Evolutionary conservation across 1,140 invertebrate genomes (phyloP), one percentile per base, ranked within the genome.

Genomic region (Proales similis): DNA sequence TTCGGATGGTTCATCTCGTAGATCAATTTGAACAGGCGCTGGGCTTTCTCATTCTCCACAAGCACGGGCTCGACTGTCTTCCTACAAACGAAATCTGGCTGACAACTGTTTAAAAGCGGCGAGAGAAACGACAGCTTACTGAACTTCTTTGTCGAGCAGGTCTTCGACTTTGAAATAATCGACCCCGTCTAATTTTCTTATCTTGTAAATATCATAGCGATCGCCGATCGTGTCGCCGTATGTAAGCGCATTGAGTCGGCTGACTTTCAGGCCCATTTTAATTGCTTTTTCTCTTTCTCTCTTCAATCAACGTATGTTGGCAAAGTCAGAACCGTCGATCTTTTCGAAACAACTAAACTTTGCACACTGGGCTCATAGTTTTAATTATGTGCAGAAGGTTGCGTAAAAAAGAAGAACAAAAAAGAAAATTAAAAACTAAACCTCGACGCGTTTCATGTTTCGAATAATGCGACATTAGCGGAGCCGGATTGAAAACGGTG

Each of bases 191-290:
- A 57, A 17, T 4, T 39, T 22, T 42, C 45, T 57, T 7, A 57
- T 57, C 45, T 57, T 57, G 27, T 57, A 57, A 26, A 57, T 57
- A 42, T 57, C 51, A 57, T 57, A 57, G 11, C 51, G 6, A 14
- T 7, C 22, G 22, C 45, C 51, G 32, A 57, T 36, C 27, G 36
- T 30, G 22, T 57, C 51, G 20, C 51, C 51, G 11, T 30, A 36
- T 29, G 45, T 57, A 3, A 57, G 20, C 17, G 24, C 27, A 57
- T 39, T 57, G 29, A 39, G 19, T n/a, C 30, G 27, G 17, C 51
- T 57, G 39, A 42, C 45, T 42, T 57, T 36, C 30, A 57, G n/a
- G 9, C 51, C 51, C 51, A 57, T 57, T 4, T 22, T 57, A 20
- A 26, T 30, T 42, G 11, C 20, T 39, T 42, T 38, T 30, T 57